Conservation (phyloP, 2,888 invertebrate genomes). For the Synanthedon andrenaeformis region DNA sequence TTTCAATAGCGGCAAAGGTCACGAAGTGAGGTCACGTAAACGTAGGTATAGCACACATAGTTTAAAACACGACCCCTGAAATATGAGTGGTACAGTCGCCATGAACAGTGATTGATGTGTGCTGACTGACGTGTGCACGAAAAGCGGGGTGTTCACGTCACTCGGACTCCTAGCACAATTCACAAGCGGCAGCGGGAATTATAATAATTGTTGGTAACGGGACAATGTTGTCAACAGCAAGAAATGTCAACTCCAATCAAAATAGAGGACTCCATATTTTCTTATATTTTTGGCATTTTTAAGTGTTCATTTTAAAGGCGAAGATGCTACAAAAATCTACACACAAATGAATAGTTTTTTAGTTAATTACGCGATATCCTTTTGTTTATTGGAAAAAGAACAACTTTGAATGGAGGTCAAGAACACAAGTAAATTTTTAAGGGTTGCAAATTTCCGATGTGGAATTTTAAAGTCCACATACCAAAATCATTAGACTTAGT, state of each 20-base stretch:
- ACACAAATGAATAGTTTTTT: no score
- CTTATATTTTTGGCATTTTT: background rate
- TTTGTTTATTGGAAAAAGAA: no score
- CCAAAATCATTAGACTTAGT: background rate
- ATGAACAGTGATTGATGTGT: slow-evolving; percentile 62
- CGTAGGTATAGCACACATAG: slow-evolving; percentile 7
- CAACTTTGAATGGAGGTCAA: no score
- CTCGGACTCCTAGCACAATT: slow-evolving; percentile 12
- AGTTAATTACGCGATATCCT: no score
- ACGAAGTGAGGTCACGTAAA: slow-evolving; percentile 5
- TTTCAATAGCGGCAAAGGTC: slow-evolving; percentile 16
- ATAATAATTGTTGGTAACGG: slow-evolving; percentile 2
- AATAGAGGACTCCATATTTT: background rate
- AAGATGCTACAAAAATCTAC: no score
- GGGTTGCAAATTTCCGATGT: no score
- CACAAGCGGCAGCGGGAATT: slow-evolving; percentile 10
- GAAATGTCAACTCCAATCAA: background rate
- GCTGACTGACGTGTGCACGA: slow-evolving; percentile 60
- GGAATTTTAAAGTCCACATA: no score
- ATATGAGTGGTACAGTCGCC: slow-evolving; percentile 60
- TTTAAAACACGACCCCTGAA: slow-evolving; percentile 37
- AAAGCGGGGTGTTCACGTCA: slow-evolving; percentile 35
- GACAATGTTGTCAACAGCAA: background rate
- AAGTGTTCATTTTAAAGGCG: no score
- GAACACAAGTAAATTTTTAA: no score